These are phyloP conservation scores for Smutsia temminckii DNA, from an alignment of 2,797 vertebrate species.

Conservation along the genomic window DNA sequence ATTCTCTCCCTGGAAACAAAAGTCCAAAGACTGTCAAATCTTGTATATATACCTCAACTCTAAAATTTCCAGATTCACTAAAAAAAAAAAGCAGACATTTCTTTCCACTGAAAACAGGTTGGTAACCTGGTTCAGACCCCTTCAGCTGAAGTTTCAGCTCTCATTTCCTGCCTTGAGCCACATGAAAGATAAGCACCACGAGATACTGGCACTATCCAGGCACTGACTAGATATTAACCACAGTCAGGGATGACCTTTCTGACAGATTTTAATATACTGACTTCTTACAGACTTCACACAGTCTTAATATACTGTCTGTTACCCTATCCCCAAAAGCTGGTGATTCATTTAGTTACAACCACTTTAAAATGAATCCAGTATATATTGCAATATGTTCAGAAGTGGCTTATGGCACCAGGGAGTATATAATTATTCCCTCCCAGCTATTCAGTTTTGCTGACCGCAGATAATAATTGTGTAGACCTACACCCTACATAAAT, in stretches of 20 bases:
- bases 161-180: slow-evolving; percentile 57
- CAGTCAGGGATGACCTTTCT: slow-evolving; percentile 66
- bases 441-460: slow-evolving; percentile 69
- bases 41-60: neutral
- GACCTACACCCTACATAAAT: slow-evolving; percentile 48
- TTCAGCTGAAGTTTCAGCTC: slow-evolving; percentile 43
- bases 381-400: slow-evolving; percentile 66
- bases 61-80: slow-evolving; percentile 22
- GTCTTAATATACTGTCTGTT: slow-evolving; percentile 66
- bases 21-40: slow-evolving; percentile 35
- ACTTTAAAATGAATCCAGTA: slow-evolving; percentile 71
- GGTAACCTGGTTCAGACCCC: neutral
- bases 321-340: slow-evolving; percentile 57
- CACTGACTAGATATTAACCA: slow-evolving; percentile 59
- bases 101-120: neutral
- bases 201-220: neutral
- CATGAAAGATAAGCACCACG: slow-evolving; percentile 35
- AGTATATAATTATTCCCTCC: slow-evolving; percentile 66
- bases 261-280: slow-evolving; percentile 74
- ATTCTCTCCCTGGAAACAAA: neutral
- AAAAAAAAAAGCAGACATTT: neutral
- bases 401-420: slow-evolving; percentile 59
- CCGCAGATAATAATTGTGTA: slow-evolving; percentile 67
- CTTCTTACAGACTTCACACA: slow-evolving; percentile 64
- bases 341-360: slow-evolving; percentile 69